phyloP scores from a whole-genome alignment of 30 jellyfish, hydroid and myxozoan species.

The Aurelia sp. region DNA sequence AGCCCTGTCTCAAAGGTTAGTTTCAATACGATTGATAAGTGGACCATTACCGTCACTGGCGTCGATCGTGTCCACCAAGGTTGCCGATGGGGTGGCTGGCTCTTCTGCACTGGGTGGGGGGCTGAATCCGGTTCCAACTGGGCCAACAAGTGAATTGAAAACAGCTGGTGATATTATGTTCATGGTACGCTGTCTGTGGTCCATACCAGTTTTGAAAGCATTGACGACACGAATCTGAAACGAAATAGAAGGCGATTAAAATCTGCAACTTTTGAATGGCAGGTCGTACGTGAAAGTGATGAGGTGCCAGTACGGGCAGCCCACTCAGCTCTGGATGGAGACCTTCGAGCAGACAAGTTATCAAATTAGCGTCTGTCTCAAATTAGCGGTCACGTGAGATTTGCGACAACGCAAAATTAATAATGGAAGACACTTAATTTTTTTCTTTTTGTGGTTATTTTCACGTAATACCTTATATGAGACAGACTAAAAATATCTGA shows the following conservation, averaged over 20 bases:
- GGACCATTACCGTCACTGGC: conserved; percentile 64
- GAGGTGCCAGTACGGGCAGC: too few relatives aligned
- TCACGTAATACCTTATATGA: too few relatives aligned
- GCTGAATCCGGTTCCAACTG: conserved; percentile 80
- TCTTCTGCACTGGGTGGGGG: conserved; percentile 22
- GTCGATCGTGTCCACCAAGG: conserved; percentile 59
- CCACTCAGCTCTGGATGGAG: too few relatives aligned
- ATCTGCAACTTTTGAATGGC: too few relatives aligned
- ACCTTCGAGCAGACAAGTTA: too few relatives aligned
- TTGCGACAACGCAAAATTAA: too few relatives aligned
- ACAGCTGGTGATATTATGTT: conserved; percentile 98
- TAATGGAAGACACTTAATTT: too few relatives aligned
- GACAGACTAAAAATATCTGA: too few relatives aligned
- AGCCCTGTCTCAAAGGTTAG: conserved; percentile 10
- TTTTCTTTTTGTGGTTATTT: too few relatives aligned
- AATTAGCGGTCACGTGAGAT: too few relatives aligned
- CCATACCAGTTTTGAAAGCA: conserved; percentile 98
- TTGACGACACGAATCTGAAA: conserved; percentile 97
- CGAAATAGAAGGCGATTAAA: not conserved
- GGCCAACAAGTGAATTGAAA: conserved; percentile 92
- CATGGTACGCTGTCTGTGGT: conserved; percentile 93
- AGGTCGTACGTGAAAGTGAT: too few relatives aligned
- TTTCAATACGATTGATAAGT: conserved; percentile 46
- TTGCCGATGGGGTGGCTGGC: conserved; percentile 78
- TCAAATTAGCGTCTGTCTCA: too few relatives aligned